Conservation (phyloP, 2,113 vertebrate species). For the Hassar affinis region DNA sequence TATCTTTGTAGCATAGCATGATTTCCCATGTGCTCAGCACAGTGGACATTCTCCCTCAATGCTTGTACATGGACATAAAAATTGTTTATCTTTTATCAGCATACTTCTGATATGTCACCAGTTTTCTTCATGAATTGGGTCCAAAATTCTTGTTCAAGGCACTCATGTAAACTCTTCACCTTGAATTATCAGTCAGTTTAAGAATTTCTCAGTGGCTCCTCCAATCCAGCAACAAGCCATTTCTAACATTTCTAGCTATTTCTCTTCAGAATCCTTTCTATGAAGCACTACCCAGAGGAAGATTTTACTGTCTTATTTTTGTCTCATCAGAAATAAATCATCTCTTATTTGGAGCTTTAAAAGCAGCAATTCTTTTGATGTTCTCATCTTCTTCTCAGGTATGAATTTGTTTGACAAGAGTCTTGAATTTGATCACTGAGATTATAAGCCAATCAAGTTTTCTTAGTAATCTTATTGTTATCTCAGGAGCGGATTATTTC, state of each 20-base stretch:
- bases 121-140: constrained; percentile 37
- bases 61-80: not conserved
- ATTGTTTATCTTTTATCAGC: not conserved
- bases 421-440: too few species aligned
- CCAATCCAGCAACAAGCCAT: constrained; percentile 47
- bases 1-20: not conserved
- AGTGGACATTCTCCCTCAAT: not conserved
- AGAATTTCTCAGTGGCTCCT: constrained; percentile 52
- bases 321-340: too few species aligned
- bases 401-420: too few species aligned
- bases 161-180: constrained; percentile 67
- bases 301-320: too few species aligned
- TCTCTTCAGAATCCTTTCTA: constrained; percentile 54
- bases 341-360: too few species aligned
- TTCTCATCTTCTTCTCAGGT: too few species aligned
- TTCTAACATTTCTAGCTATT: constrained; percentile 59
- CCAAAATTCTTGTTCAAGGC: constrained; percentile 69
- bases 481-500: too few species aligned
- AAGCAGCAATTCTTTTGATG: too few species aligned
- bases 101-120: not conserved
- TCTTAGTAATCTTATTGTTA: too few species aligned
- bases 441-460: too few species aligned
- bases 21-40: not conserved
- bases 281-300: constrained; percentile 44
- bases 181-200: constrained; percentile 32